These are phyloP conservation scores for Sipha flava DNA, from an alignment of 1,140 invertebrate species.

Conservation along the genomic window DNA sequence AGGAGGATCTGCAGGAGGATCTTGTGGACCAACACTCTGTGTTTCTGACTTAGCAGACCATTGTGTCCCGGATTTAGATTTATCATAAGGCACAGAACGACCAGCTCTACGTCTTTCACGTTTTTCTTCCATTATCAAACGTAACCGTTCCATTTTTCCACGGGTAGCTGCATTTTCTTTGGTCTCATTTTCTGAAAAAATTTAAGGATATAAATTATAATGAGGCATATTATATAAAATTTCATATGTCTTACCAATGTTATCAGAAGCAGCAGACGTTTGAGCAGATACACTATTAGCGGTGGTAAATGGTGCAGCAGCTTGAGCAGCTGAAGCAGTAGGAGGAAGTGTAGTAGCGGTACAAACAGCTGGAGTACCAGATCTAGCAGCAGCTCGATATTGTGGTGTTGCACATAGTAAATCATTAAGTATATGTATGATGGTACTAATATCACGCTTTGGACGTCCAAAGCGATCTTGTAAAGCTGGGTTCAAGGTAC, in stretches of 20 bases:
- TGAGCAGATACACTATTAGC: neutral
- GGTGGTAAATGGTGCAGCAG: neutral
- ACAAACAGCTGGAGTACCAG: constrained; percentile 13
- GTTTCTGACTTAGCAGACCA: constrained; percentile 37
- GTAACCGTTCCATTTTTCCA: constrained; percentile 74
- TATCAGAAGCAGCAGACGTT: neutral
- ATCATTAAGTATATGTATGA: constrained; percentile 92
- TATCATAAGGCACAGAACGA: constrained; percentile 49
- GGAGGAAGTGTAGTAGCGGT: constrained; percentile 24
- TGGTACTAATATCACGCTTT: constrained; percentile 84
- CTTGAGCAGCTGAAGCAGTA: neutral
- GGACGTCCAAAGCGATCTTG: constrained; percentile 84
- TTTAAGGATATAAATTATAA: neutral
- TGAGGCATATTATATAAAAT: neutral
- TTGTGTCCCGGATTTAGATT: constrained; percentile 32
- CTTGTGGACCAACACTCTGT: constrained; percentile 25
- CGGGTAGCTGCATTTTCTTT: constrained; percentile 69
- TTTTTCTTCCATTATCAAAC: constrained; percentile 78
- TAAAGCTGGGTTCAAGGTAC: constrained; percentile 84
- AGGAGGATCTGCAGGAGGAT: constrained; percentile 15
- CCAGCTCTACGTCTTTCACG: constrained; percentile 69
- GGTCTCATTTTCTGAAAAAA: constrained; percentile 36
- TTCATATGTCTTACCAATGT: neutral
- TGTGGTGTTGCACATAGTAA: constrained; percentile 75
- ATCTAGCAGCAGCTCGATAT: constrained; percentile 45